These are phyloP conservation scores for Galerucella calmariensis DNA, from an alignment of 2,888 invertebrate species.

Conservation along the genomic window DNA sequence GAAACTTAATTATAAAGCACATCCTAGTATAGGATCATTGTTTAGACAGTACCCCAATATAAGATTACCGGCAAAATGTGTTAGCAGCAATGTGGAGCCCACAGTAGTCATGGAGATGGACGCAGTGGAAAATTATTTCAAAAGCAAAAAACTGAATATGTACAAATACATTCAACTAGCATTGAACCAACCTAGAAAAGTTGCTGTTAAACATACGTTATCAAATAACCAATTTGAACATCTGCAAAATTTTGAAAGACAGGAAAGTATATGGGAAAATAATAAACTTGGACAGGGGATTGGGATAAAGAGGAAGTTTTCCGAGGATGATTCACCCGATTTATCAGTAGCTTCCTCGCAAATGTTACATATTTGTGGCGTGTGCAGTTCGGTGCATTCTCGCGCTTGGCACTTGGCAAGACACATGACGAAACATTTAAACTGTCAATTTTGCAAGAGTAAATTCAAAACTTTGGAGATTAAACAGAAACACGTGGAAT, in stretches of 20 bases:
- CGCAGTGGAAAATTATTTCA: conserved; percentile 49
- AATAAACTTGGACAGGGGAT: not conserved
- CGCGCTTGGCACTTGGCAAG: conserved; percentile 42
- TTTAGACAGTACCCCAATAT: conserved; percentile 43
- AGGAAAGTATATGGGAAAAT: not conserved
- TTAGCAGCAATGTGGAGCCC: conserved; percentile 43
- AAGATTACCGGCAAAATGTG: conserved; percentile 42
- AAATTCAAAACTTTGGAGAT: conserved; percentile 43
- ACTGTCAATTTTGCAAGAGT: conserved; percentile 51
- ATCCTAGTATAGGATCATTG: conserved; percentile 45
- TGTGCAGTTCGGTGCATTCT: conserved; percentile 49
- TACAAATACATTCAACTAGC: conserved; percentile 22
- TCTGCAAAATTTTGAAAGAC: too few relatives aligned
- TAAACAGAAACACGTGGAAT: conserved; percentile 46
- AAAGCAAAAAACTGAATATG: conserved; percentile 34
- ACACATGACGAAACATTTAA: conserved; percentile 48
- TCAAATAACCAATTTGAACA: not conserved
- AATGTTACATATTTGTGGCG: conserved; percentile 42
- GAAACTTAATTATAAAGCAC: conserved; percentile 36
- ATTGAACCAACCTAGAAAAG: conserved; percentile 11
- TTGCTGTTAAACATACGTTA: not conserved
- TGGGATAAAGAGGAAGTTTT: not conserved
- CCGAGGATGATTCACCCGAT: not conserved
- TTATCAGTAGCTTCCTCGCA: not conserved
- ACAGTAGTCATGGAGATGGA: conserved; percentile 46